These are phyloP conservation scores for Sebastes steindachneri DNA, from an alignment of 2,797 vertebrate genomes.

Conservation along the genomic window DNA sequence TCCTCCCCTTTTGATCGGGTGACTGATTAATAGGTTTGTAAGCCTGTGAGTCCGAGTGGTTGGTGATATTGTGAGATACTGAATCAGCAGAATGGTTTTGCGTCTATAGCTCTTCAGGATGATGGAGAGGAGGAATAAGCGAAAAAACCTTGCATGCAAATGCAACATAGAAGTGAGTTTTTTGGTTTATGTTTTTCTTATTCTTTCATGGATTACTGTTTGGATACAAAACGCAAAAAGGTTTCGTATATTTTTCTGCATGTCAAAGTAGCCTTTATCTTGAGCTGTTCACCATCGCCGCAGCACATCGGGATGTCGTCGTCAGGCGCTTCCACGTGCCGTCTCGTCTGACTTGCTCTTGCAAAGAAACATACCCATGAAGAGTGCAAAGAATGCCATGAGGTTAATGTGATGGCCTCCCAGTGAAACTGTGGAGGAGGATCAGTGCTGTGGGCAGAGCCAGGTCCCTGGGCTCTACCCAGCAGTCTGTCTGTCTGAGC, in stretches of 20 bases:
- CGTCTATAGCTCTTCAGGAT: conserved; percentile 67
- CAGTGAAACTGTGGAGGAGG: conserved; percentile 80
- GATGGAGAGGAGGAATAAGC: conserved; percentile 79
- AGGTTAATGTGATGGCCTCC: conserved; percentile 86
- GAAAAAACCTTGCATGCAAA: conserved; percentile 85
- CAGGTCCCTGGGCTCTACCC: conserved; percentile 74
- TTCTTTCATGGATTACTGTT: conserved; percentile 79
- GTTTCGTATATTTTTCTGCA: conserved; percentile 76
- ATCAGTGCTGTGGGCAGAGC: conserved; percentile 80
- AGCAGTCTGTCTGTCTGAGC: conserved; percentile 81
- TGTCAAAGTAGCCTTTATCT: conserved; percentile 66
- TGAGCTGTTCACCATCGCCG: background rate
- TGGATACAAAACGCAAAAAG: conserved; percentile 76
- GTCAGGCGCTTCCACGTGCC: conserved; percentile 29
- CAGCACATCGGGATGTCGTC: conserved; percentile 32
- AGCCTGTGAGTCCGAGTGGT: conserved; percentile 76
- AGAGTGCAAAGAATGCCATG: conserved; percentile 90
- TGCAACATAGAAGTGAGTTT: conserved; percentile 84
- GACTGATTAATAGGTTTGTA: conserved; percentile 75
- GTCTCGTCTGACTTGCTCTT: conserved; percentile 64
- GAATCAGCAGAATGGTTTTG: conserved; percentile 69
- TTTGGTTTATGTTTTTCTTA: conserved; percentile 86
- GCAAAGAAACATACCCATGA: conserved; percentile 84
- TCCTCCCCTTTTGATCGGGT: conserved; percentile 80
- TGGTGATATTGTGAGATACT: conserved; percentile 68